Evolutionary conservation across 2,113 vertebrate species (phyloP), one percentile per base, ranked within the genome.

Genomic region (Scomber colias): DNA sequence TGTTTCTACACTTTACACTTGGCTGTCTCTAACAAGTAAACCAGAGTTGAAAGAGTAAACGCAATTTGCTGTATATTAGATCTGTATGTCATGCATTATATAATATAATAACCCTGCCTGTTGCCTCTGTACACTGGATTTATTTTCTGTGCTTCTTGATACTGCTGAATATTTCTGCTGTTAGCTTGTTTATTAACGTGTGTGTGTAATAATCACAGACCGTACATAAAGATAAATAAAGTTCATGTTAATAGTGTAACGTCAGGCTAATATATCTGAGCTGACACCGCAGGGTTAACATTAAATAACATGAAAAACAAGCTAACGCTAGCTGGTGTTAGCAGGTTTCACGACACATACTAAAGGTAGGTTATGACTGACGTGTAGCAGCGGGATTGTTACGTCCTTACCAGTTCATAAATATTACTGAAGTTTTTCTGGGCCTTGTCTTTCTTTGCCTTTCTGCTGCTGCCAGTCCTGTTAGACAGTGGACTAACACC

Each of bases 391-490:
- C 3, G 12, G 13, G 6, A 3, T 12, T n/a, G 46, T 4, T 46
- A 5, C 0, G n/a, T 21, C 45, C 79, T 93, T 84, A 95, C 95
- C 95, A 97, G 89, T 84, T 96, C 96, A 90, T 94, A 97, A 79
- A 96, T 95, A 90, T 97, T 97, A 90, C 93, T 95, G 83, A 96
- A 85, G 14, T 94, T 91, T 80, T 95, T 95, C 92, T 93, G 94
- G 68, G 76, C 75, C 73, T 95, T 94, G 74, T 84, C 92, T 87
- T 92, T 94, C 82, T 95, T 94, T 5, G 86, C 71, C 82, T 94
- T 95, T 80, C 88, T 85, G 79, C 24, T 84, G 61, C 30, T 84
- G 72, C 31, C 67, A 61, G 77, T 92, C 46, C 71, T 83, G 11
- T 49, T 40, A 8, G 90, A 40, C 78, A 79, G 69, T 14, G 72